phyloP scores from a whole-genome alignment of 2,113 vertebrate species.

The Salvator merianae region DNA sequence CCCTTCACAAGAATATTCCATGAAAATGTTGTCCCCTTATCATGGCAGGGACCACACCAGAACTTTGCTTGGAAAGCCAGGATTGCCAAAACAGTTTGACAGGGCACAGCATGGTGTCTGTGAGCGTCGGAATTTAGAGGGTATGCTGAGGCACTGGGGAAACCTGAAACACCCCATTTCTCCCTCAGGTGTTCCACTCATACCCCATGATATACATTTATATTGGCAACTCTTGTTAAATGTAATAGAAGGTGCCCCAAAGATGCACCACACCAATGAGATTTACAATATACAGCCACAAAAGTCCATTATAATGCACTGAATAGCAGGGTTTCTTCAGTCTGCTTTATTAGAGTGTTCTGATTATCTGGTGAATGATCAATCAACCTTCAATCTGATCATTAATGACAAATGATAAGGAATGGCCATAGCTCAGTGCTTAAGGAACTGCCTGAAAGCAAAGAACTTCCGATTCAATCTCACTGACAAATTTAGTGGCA shows the following conservation, averaged over 20 bases:
- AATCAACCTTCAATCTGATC: neutral
- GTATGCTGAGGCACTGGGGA: no score
- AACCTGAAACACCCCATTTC: neutral
- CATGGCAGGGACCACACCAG: slow-evolving; percentile 28
- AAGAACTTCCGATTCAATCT: no score
- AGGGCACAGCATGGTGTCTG: no score
- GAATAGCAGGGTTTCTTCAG: neutral
- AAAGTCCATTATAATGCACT: neutral
- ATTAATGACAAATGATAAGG: neutral
- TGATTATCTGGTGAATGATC: neutral
- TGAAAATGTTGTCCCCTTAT: slow-evolving; percentile 26
- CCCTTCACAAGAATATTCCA: neutral
- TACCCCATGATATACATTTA: no score
- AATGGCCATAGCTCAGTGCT: no score
- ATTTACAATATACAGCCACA: neutral
- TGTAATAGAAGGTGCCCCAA: neutral
- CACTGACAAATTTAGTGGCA: no score
- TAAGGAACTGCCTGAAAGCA: neutral
- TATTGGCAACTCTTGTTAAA: neutral
- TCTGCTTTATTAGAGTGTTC: neutral
- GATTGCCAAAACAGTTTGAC: slow-evolving; percentile 37
- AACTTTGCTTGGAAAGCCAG: slow-evolving; percentile 42
- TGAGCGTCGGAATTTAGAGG: no score
- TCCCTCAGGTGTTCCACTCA: neutral
- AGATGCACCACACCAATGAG: neutral